These are phyloP conservation scores for Geococcyx californianus DNA, from an alignment of 2,113 vertebrate genomes.

Conservation along the genomic window DNA sequence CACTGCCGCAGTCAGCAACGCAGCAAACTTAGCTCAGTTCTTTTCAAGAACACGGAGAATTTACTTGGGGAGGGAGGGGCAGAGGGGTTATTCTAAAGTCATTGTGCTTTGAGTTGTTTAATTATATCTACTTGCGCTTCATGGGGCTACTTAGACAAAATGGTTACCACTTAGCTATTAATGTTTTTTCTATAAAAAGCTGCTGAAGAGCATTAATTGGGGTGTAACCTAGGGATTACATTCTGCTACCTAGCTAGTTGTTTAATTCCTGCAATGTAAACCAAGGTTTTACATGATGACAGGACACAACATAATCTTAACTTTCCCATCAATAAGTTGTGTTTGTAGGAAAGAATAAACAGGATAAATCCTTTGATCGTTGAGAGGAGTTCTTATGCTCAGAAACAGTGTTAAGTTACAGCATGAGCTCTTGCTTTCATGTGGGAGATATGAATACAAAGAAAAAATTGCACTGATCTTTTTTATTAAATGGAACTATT, in stretches of 20 bases:
- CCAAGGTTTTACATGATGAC: background rate
- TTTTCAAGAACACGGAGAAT: background rate
- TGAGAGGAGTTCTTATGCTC: background rate
- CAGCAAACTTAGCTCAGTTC: background rate
- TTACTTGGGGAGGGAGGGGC: accelerated
- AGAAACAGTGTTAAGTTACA: conserved; percentile 11
- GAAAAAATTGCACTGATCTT: conserved; percentile 2
- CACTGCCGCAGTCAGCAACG: background rate
- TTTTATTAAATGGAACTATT: conserved; percentile 42
- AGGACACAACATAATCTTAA: background rate
- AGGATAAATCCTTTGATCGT: background rate
- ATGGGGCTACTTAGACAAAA: background rate
- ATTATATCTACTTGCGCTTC: background rate
- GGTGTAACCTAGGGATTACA: background rate
- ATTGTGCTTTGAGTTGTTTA: background rate
- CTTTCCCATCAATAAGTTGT: background rate
- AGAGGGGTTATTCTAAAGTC: background rate
- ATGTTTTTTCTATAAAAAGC: background rate
- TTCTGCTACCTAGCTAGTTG: background rate
- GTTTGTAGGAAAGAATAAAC: background rate
- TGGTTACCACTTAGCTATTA: background rate
- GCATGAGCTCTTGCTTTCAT: background rate
- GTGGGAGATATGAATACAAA: background rate
- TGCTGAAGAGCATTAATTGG: background rate
- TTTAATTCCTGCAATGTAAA: background rate